These are phyloP conservation scores for Coleophora flavipennella DNA, from an alignment of 2,888 invertebrate genomes.

Conservation along the genomic window DNA sequence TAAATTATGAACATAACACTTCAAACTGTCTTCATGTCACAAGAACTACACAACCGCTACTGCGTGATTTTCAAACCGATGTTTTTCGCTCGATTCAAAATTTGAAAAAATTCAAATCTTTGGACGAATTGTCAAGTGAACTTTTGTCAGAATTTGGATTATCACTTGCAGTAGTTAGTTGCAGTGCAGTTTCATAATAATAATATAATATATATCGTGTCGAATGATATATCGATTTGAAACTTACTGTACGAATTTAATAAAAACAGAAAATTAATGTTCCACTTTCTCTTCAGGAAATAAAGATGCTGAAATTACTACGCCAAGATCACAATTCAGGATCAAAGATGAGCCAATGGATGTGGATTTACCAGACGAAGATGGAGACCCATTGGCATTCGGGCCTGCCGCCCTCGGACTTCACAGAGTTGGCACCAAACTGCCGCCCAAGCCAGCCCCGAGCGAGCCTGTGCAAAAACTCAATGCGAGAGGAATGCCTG, in stretches of 20 bases:
- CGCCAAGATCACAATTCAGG: conserved; percentile 38
- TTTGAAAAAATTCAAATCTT: conserved; percentile 72
- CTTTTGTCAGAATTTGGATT: conserved; percentile 31
- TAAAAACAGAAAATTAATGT: too few species aligned
- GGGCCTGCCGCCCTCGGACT: conserved; percentile 86
- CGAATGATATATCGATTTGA: too few species aligned
- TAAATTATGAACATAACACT: conserved; percentile 8
- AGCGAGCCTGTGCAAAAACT: conserved; percentile 84
- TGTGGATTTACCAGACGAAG: conserved; percentile 76
- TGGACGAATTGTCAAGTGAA: conserved; percentile 44
- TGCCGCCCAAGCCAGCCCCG: conserved; percentile 80
- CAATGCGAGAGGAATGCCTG: conserved; percentile 92
- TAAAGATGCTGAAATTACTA: conserved; percentile 37
- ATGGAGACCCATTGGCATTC: conserved; percentile 79
- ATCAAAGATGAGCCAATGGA: conserved; percentile 76
- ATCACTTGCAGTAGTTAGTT: too few species aligned
- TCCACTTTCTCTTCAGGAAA: conserved; percentile 40
- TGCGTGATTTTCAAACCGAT: conserved; percentile 20
- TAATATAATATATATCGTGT: too few species aligned
- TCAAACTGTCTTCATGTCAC: too few species aligned
- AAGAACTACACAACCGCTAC: conserved; percentile 5
- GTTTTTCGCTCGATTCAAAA: conserved; percentile 57
- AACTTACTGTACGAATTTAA: too few species aligned
- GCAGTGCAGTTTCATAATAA: too few species aligned
- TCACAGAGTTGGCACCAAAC: conserved; percentile 84